These are phyloP conservation scores for Pseudanteris insignis DNA, from an alignment of 2,888 invertebrate species.

Conservation along the genomic window DNA sequence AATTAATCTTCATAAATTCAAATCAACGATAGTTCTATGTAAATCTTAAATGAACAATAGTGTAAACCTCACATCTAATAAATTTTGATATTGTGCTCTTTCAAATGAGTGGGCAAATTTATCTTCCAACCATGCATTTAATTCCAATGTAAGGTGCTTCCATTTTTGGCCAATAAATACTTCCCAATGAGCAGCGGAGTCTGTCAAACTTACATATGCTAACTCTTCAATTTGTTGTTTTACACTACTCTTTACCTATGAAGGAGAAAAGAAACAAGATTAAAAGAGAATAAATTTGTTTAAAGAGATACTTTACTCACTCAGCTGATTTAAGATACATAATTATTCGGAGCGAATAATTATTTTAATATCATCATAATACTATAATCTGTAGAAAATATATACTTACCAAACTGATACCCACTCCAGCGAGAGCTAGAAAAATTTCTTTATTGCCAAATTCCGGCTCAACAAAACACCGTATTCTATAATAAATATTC, in stretches of 20 bases:
- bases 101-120: slow-evolving; percentile 77
- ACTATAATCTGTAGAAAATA: too few species aligned
- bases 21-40: too few species aligned
- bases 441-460: slow-evolving; percentile 76
- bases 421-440: slow-evolving; percentile 75
- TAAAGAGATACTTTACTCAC: too few species aligned
- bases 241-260: slow-evolving; percentile 3
- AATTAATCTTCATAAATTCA: too few species aligned
- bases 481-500: slow-evolving; percentile 67
- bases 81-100: slow-evolving; percentile 80
- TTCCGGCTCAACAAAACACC: slow-evolving; percentile 71
- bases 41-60: too few species aligned
- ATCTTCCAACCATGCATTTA: slow-evolving; percentile 85
- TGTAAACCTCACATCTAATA: slow-evolving; percentile 73
- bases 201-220: slow-evolving; percentile 74
- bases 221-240: slow-evolving; percentile 74
- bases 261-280: not conserved
- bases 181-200: slow-evolving; percentile 82
- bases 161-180: slow-evolving; percentile 82
- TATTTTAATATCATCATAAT: too few species aligned
- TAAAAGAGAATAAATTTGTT: not conserved
- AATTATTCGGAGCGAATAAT: too few species aligned
- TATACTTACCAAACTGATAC: slow-evolving; percentile 71
- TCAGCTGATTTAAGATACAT: too few species aligned
- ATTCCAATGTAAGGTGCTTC: slow-evolving; percentile 80